phyloP scores from a whole-genome alignment of 2,888 invertebrate genomes.

The Dynastes tityus region DNA sequence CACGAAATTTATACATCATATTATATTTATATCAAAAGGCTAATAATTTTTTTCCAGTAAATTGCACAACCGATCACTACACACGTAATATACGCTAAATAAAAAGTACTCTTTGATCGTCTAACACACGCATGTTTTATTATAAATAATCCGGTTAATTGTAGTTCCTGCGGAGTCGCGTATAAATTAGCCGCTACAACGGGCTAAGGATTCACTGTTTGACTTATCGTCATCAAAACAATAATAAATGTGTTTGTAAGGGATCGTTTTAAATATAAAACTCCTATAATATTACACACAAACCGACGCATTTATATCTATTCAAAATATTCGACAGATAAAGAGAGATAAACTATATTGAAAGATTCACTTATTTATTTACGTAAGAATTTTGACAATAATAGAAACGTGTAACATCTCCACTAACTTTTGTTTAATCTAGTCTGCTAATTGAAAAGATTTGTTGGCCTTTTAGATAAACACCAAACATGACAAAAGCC shows the following conservation, averaged over 20 bases:
- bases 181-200: conserved; percentile 48
- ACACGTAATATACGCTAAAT: conserved; percentile 50
- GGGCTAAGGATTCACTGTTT: conserved; percentile 48
- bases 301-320: conserved; percentile 45
- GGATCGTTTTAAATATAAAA: conserved; percentile 50
- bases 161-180: conserved; percentile 49
- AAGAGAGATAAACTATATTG: conserved; percentile 44
- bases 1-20: conserved; percentile 41
- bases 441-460: conserved; percentile 45
- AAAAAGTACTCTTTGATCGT: conserved; percentile 51
- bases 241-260: conserved; percentile 52
- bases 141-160: conserved; percentile 53
- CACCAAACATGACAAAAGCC: conserved; percentile 45
- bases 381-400: conserved; percentile 46
- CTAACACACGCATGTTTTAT: conserved; percentile 51
- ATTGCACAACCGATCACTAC: conserved; percentile 50
- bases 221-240: conserved; percentile 50
- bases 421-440: conserved; percentile 45
- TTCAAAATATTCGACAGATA: conserved; percentile 45
- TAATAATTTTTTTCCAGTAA: conserved; percentile 50
- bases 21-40: conserved; percentile 51
- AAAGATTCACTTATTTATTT: conserved; percentile 45
- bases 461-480: conserved; percentile 41
- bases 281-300: conserved; percentile 47
- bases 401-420: conserved; percentile 45